Evolutionary conservation across 2,113 vertebrate species (phyloP).

Genomic region (Oryzias melastigma): DNA sequence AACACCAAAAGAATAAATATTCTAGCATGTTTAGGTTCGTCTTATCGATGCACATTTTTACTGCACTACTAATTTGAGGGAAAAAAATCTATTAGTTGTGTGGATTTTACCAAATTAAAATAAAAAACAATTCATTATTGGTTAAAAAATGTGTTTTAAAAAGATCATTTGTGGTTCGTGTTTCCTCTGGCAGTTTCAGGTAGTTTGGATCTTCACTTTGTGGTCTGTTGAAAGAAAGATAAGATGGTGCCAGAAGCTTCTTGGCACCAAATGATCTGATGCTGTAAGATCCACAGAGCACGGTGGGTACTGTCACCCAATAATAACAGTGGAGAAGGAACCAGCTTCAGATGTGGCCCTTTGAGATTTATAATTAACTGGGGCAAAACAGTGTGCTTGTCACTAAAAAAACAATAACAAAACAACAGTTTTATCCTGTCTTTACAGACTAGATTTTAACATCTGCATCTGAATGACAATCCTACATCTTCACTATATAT

Average conservation of each 20-base stretch:
- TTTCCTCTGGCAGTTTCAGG: neutral
- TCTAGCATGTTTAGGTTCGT: slow-evolving; percentile 38
- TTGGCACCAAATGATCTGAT: slow-evolving; percentile 9
- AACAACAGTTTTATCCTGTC: too few species aligned
- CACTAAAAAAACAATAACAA: too few species aligned
- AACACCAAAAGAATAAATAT: slow-evolving; percentile 31
- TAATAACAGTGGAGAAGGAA: too few species aligned
- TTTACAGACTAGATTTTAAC: too few species aligned
- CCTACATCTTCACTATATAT: too few species aligned
- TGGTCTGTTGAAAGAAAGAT: neutral
- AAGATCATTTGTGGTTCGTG: slow-evolving; percentile 8
- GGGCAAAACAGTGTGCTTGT: too few species aligned
- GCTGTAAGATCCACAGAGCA: neutral
- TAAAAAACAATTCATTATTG: too few species aligned
- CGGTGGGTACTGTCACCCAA: too few species aligned
- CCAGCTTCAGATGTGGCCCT: too few species aligned
- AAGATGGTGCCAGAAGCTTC: slow-evolving; percentile 8
- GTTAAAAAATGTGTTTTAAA: too few species aligned
- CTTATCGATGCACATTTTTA: neutral
- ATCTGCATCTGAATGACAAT: too few species aligned
- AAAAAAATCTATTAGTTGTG: neutral
- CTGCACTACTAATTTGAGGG: neutral
- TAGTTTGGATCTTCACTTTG: slow-evolving; percentile 4
- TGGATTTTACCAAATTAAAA: neutral
- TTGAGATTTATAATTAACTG: too few species aligned